These are phyloP conservation scores for Chiroxiphia lanceolata DNA, from an alignment of 2,797 vertebrate genomes.

Conservation along the genomic window DNA sequence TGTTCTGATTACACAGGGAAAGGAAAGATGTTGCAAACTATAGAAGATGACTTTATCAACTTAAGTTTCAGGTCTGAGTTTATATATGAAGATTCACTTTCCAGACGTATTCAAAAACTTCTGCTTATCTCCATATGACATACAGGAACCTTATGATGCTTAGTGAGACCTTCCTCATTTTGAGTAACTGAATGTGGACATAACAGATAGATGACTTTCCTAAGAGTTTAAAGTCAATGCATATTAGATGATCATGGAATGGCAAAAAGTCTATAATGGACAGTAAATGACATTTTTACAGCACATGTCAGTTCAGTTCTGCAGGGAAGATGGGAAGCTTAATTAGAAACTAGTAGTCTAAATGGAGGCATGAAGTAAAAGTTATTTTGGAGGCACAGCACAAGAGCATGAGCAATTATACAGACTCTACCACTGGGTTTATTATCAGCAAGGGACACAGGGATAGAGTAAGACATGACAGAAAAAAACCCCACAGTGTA, in stretches of 20 bases:
- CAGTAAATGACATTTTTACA: not conserved
- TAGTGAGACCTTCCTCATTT: not conserved
- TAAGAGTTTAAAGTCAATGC: not conserved
- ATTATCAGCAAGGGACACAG: not conserved
- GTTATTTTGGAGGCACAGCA: not conserved
- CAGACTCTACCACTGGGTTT: not conserved
- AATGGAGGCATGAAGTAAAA: not conserved
- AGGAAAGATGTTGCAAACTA: not conserved
- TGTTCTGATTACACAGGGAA: not conserved
- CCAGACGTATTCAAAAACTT: not conserved
- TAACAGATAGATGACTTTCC: not conserved
- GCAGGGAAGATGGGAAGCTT: not conserved
- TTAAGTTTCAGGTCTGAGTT: not conserved
- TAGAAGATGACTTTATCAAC: not conserved
- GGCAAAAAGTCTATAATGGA: not conserved
- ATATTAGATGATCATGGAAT: not conserved
- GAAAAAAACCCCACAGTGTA: not conserved
- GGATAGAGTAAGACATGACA: not conserved
- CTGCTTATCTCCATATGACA: not conserved
- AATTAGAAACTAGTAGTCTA: not conserved
- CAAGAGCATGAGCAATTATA: not conserved
- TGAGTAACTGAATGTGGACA: not conserved
- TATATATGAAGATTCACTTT: not conserved
- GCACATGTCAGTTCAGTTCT: not conserved
- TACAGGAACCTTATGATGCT: not conserved